Conservation (phyloP, 2,888 invertebrate species). For the Trissolcus brochymenae region DNA sequence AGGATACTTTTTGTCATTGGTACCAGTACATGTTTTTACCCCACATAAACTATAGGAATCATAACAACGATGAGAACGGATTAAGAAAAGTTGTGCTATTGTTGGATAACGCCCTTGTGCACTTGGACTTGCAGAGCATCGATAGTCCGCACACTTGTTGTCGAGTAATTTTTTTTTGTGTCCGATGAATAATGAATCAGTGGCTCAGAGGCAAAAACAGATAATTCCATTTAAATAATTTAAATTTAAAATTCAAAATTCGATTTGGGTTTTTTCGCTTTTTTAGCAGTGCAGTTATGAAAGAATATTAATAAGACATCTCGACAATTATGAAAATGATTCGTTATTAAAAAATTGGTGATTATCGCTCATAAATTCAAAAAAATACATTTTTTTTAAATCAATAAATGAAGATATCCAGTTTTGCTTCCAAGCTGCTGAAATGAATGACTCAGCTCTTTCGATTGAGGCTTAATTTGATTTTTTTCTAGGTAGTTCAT, state of each 20-base stretch:
- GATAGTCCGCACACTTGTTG: slow-evolving; percentile 29
- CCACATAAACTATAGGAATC: slow-evolving; percentile 26
- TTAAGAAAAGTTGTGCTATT: slow-evolving; percentile 28
- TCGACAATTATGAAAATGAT: too few relatives aligned
- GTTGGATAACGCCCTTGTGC: slow-evolving; percentile 35
- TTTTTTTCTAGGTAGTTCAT: slow-evolving; percentile 34
- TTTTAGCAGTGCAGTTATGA: too few relatives aligned
- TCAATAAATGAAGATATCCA: too few relatives aligned
- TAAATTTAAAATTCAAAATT: background rate
- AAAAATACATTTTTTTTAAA: background rate
- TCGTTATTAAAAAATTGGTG: too few relatives aligned
- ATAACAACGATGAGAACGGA: slow-evolving; percentile 7
- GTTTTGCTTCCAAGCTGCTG: background rate
- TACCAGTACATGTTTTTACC: slow-evolving; percentile 48
- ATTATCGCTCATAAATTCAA: too few relatives aligned
- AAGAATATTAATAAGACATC: too few relatives aligned
- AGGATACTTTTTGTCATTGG: slow-evolving; percentile 43
- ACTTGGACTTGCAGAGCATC: slow-evolving; percentile 38
- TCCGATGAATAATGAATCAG: background rate
- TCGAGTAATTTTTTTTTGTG: slow-evolving; percentile 19
- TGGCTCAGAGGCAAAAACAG: background rate
- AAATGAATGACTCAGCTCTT: too few relatives aligned
- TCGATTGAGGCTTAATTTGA: background rate
- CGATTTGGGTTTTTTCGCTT: too few relatives aligned
- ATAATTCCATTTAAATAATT: background rate